Evolutionary conservation across 2,888 invertebrate genomes (phyloP), one percentile per base, ranked within the genome.

Genomic region (Carterocephalus palaemon): DNA sequence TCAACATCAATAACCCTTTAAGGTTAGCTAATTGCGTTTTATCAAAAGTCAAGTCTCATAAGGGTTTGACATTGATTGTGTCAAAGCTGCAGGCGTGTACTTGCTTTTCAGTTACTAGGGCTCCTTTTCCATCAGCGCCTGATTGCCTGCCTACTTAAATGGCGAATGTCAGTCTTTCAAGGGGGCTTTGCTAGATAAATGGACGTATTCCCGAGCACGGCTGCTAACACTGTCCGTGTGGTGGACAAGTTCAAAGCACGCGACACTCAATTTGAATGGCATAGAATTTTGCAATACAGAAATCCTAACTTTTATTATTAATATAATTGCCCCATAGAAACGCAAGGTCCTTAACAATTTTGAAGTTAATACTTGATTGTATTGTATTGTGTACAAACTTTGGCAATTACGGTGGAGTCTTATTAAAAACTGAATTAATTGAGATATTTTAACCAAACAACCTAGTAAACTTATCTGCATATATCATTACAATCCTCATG

Each of bases 241-340:
- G 80, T 70, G 76, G 71, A 55, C 50, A 51, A 46, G 51, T 63
- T 65, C 75, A 75, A 78, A 74, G 73, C 63, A 78, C 64, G 53
- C 56, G 78, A 69, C 74, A 75, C 75, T 72, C 69, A 77, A 74
- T 75, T 75, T 72, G 68, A n/a, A 77, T 78, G 78, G 76, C 77
- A 71, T 69, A 67, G n/a, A n/a, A n/a, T n/a, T n/a, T n/a, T n/a
- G n/a, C n/a, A n/a, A n/a, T n/a, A n/a, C n/a, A n/a, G n/a, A n/a
- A n/a, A n/a, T n/a, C n/a, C n/a, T n/a, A n/a, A n/a, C n/a, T n/a
- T n/a, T n/a, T n/a, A n/a, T n/a, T n/a, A n/a, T n/a, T n/a, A n/a
- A n/a, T n/a, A n/a, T n/a, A n/a, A n/a, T n/a, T n/a, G n/a, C n/a
- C n/a, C n/a, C n/a, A 7, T 24, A n/a, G 15, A 9, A n/a, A 7